Base-by-base conservation (phyloP, 2,888 invertebrate genomes). In the Lasioglossum villosulum region DNA sequence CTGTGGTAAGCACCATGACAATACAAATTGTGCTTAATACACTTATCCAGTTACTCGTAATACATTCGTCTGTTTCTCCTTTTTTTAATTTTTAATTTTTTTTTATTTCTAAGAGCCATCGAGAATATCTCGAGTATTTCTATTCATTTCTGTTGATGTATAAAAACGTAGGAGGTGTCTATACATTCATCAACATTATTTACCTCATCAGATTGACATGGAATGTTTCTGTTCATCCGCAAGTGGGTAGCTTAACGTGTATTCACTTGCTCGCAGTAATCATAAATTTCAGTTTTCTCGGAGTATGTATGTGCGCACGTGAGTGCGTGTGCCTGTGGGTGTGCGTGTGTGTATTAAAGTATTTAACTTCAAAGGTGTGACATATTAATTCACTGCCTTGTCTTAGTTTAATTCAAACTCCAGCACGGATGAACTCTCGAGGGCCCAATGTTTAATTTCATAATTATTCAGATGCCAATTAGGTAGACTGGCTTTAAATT, bases 311-410 rank as follows among this genome's bases (percentile, higher is more conserved):
- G 48, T 23, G 23, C 48, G 19, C 48, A 6, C 4, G 19, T 19
- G 48, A 48, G 2, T 19, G 48, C 48, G 48, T 52, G 48, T 23
- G 42, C 14, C 42, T 42, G 48, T 6, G 48, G 19, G 48, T 6
- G 19, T 48, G 48, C 8, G 48, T 2, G 16, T 75, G 78, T 45
- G 42, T 23, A 68, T n/a, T 79, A 59, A 52, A 48, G 23, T 80
- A 83, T 75, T 59, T 80, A 34, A 52, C 48, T 70, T 78, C 39
- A 39, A 63, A 34, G 48, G 45, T 52, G 77, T 77, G 52, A 37
- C 72, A 81, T 48, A 52, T 16, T 78, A 78, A 48, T 80, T 81
- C 59, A 79, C 76, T 86, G 75, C 48, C 75, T 76, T 85, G 63
- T 39, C 39, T 39, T 39, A 39, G 39, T 42, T 84, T 76, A 68